Percentiles rank a stretch among this genome's conserved stretches.
Conservation (phyloP, 2,797 vertebrate genomes). For the Galagoides demidoff region DNA sequence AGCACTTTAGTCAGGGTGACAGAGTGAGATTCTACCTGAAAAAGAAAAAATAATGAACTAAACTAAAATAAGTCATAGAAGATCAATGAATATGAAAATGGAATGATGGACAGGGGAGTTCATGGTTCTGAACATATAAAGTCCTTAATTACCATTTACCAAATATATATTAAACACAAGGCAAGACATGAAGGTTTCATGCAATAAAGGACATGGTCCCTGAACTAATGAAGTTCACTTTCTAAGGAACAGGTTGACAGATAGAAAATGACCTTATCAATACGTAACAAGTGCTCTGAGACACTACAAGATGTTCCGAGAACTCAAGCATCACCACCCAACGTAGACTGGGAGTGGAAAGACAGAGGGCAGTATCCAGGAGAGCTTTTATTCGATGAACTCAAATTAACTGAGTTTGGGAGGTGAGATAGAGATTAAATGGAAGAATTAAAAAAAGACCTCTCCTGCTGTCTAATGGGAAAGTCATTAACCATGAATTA, state of each 20-base stretch:
- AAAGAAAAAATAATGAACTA: neutral
- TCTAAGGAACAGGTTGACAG: neutral
- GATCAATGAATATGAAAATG: neutral
- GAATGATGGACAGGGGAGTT: neutral
- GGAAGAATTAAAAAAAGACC: neutral
- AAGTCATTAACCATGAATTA: slow-evolving; percentile 55
- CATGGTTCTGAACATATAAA: neutral
- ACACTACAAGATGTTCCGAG: neutral
- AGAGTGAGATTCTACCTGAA: no score
- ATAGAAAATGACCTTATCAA: neutral
- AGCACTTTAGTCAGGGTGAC: no score
- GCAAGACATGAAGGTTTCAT: neutral
- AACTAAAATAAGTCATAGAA: slow-evolving; percentile 46
- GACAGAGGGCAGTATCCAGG: neutral
- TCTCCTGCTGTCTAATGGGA: slow-evolving; percentile 22
- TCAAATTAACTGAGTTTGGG: slow-evolving; percentile 21
- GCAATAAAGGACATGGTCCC: neutral
- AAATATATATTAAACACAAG: neutral
- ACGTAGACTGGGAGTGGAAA: neutral
- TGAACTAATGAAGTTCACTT: neutral
- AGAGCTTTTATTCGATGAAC: slow-evolving; percentile 23
- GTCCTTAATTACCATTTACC: slow-evolving; percentile 25
- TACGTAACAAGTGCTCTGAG: neutral
- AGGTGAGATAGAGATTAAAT: slow-evolving; percentile 39
- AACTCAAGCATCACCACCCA: neutral